Evolutionary conservation across 2,797 vertebrate genomes (phyloP).

Genomic region (Sternotherus odoratus): DNA sequence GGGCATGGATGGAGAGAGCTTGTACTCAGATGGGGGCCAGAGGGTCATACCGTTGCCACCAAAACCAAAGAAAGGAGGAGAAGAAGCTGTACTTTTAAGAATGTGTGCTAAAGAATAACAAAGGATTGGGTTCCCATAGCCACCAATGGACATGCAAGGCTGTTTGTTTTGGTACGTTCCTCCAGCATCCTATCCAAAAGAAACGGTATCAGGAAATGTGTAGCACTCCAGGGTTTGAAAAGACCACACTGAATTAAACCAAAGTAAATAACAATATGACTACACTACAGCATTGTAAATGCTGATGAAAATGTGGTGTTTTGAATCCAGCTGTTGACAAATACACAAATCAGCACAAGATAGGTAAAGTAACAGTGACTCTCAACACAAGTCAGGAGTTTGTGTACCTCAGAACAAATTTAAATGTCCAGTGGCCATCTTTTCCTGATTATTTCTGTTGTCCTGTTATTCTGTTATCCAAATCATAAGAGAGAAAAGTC

Average conservation of each 20-base stretch:
- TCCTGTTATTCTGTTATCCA: not conserved
- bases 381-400: constrained; percentile 23
- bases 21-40: not conserved
- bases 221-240: not conserved
- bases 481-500: too few species aligned
- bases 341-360: constrained; percentile 17
- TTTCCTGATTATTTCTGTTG: not conserved
- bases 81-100: not conserved
- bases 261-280: not conserved
- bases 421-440: constrained; percentile 3
- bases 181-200: not conserved
- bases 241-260: not conserved
- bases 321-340: not conserved
- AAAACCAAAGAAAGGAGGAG: constrained; percentile 2
- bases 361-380: constrained; percentile 35
- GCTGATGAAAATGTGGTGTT: not conserved
- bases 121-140: not conserved
- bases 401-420: not conserved
- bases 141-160: not conserved
- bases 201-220: not conserved
- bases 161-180: not conserved
- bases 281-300: not conserved
- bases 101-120: not conserved
- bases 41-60: not conserved
- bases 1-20: not conserved